phyloP scores from a whole-genome alignment of 2,113 vertebrate genomes.

The Ptyas mucosa region DNA sequence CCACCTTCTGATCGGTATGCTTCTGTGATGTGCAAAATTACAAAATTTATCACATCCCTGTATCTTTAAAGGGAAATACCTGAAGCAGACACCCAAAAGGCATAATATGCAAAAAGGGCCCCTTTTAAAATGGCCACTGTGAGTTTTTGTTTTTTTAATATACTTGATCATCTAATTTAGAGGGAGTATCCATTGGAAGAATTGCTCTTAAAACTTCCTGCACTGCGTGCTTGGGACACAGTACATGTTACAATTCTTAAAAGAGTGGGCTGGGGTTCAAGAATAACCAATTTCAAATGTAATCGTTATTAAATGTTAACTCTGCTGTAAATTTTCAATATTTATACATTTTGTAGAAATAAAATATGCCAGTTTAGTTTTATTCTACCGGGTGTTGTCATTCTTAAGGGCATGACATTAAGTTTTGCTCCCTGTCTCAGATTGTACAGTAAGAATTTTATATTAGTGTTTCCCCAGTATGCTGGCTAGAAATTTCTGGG shows the following conservation, averaged over 20 bases:
- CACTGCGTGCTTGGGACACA: constrained; percentile 16
- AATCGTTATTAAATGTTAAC: constrained; percentile 68
- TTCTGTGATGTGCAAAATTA: neutral
- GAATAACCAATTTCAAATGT: constrained; percentile 59
- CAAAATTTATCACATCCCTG: neutral
- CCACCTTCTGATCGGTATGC: neutral
- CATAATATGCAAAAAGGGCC: neutral
- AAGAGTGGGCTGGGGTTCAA: constrained; percentile 66
- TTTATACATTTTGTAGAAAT: constrained; percentile 81
- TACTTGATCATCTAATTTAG: constrained; percentile 18
- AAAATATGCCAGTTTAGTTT: constrained; percentile 68
- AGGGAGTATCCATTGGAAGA: neutral
- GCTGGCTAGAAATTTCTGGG: neutral
- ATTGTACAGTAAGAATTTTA: neutral
- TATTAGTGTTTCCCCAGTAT: neutral
- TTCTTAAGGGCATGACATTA: constrained; percentile 7
- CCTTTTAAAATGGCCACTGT: constrained; percentile 10
- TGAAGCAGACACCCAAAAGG: neutral
- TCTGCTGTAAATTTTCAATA: constrained; percentile 65
- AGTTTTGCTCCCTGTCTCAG: neutral
- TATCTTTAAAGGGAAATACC: neutral
- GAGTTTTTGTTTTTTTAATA: neutral
- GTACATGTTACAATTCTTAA: constrained; percentile 43
- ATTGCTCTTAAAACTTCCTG: constrained; percentile 16
- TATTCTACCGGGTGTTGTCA: constrained; percentile 42